Conservation (phyloP, 2,113 vertebrate species). For the Leucoraja erinaceus region DNA sequence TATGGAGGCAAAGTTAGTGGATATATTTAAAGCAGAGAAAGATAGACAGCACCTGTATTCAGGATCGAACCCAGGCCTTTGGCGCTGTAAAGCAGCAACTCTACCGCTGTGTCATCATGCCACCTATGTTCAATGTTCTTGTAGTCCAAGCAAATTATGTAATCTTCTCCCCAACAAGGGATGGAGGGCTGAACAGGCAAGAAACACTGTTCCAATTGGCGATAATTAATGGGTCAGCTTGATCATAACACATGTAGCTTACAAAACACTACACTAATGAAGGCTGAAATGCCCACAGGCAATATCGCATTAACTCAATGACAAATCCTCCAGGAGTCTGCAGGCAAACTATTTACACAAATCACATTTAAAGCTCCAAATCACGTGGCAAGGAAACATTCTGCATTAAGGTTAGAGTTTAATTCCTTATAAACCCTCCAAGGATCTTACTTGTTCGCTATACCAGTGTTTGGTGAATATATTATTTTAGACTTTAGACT, state of each 20-base stretch:
- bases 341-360: not conserved
- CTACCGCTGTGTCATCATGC: too few species aligned
- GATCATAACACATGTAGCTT: not conserved
- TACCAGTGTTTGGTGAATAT: not conserved
- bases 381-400: not conserved
- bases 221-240: conserved; percentile 14
- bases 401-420: not conserved
- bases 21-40: too few species aligned
- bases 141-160: too few species aligned
- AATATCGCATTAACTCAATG: not conserved
- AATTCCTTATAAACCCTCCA: not conserved
- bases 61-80: too few species aligned
- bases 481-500: too few species aligned
- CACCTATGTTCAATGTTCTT: too few species aligned
- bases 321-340: not conserved
- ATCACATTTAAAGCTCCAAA: not conserved
- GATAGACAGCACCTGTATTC: too few species aligned
- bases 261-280: not conserved
- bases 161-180: not conserved
- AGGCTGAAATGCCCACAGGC: not conserved
- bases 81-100: too few species aligned
- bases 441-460: not conserved
- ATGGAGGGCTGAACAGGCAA: not conserved
- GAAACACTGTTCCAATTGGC: not conserved
- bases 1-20: too few species aligned